These are phyloP conservation scores for Pasiphila rectangulata DNA, from an alignment of 2,888 invertebrate species.

Conservation along the genomic window DNA sequence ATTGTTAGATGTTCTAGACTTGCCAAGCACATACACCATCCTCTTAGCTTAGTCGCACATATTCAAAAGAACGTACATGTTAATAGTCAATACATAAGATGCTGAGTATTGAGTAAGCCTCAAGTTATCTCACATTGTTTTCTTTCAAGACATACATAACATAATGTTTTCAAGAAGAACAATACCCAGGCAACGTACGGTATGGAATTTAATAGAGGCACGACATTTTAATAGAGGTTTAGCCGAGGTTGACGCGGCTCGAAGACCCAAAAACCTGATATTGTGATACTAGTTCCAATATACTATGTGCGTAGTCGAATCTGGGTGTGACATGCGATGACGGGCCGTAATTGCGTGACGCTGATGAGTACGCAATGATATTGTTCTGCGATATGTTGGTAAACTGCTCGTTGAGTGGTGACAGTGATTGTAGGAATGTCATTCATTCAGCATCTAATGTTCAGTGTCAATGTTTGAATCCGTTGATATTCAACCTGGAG, in stretches of 20 bases:
- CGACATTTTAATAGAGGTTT: neutral
- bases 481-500: too few species aligned
- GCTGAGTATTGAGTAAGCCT: too few species aligned
- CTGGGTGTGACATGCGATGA: conserved; percentile 32
- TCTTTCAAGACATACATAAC: too few species aligned
- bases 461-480: neutral
- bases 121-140: too few species aligned
- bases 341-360: conserved; percentile 26
- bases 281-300: conserved; percentile 1
- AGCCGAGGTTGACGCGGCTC: neutral
- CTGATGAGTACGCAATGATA: conserved; percentile 21
- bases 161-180: too few species aligned
- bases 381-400: conserved; percentile 18
- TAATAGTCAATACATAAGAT: too few species aligned
- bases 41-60: too few species aligned
- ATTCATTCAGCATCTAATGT: neutral
- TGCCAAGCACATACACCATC: too few species aligned
- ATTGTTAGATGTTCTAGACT: too few species aligned
- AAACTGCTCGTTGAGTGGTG: conserved; percentile 19
- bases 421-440: conserved; percentile 13
- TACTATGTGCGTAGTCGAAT: conserved; percentile 7
- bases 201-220: too few species aligned
- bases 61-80: too few species aligned
- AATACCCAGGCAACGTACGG: too few species aligned
- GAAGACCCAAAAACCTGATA: neutral